phyloP scores from a whole-genome alignment of 2,888 invertebrate species.

The Nebria salina region DNA sequence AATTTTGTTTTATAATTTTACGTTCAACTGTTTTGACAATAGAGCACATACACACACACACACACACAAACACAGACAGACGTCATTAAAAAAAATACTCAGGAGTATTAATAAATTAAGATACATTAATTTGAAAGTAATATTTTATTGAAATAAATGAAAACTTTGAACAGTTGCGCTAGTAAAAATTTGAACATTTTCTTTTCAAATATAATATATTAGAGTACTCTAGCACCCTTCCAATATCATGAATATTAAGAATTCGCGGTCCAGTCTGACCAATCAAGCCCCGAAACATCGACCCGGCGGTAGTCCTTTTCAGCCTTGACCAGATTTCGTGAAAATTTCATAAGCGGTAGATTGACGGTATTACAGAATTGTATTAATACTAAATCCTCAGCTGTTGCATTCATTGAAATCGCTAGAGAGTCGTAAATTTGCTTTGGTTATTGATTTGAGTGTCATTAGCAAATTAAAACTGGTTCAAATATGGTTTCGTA shows the following conservation, averaged over 20 bases:
- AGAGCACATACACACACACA: too few relatives aligned
- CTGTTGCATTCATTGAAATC: neutral
- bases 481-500: constrained; percentile 1
- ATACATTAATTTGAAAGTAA: too few relatives aligned
- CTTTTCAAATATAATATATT: too few relatives aligned
- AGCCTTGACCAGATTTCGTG: constrained; percentile 2
- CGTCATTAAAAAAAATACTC: too few relatives aligned
- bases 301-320: neutral
- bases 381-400: neutral
- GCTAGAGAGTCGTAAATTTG: neutral
- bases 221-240: neutral
- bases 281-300: neutral
- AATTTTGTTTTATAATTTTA: too few relatives aligned
- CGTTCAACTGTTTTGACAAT: too few relatives aligned
- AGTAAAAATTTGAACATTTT: too few relatives aligned
- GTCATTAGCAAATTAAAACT: constrained; percentile 9
- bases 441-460: constrained; percentile 4
- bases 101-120: too few relatives aligned
- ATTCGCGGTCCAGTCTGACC: neutral
- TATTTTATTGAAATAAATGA: too few relatives aligned
- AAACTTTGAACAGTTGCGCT: too few relatives aligned
- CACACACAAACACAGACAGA: too few relatives aligned
- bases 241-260: neutral
- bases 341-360: neutral
- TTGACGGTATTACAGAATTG: neutral